Conservation (phyloP, 1,140 invertebrate species). For the Pachypsylla venusta region DNA sequence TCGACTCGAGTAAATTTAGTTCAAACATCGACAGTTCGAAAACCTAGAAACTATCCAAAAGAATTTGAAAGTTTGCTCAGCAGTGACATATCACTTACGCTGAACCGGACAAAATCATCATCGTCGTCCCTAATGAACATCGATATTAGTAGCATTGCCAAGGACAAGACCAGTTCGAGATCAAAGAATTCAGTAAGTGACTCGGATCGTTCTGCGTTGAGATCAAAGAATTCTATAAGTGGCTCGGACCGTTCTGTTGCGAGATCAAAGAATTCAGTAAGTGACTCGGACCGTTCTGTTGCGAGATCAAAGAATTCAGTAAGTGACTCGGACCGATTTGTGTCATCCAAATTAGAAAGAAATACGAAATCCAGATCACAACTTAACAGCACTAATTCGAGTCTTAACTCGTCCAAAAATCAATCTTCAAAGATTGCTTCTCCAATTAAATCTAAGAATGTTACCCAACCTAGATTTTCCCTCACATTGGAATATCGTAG, state of each 20-base stretch:
- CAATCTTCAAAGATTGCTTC: neutral
- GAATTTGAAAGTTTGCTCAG: neutral
- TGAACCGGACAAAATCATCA: neutral
- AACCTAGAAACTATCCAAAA: neutral
- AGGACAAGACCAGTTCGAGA: neutral
- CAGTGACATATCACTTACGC: neutral
- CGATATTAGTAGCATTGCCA: constrained; percentile 2
- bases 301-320: neutral
- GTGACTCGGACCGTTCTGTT: neutral
- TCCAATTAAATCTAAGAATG: neutral
- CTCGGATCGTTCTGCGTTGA: neutral
- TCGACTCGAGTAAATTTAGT: neutral
- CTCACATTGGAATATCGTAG: neutral
- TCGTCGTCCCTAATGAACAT: neutral
- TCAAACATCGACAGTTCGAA: neutral
- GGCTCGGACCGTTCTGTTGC: neutral
- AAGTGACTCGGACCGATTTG: neutral
- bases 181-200: neutral
- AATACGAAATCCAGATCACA: neutral
- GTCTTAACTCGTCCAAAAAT: neutral
- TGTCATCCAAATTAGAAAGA: neutral
- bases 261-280: neutral
- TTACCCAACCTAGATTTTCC: neutral
- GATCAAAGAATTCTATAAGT: neutral
- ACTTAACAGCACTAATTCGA: neutral